Percentiles rank a stretch among this genome's conserved stretches.
Evolutionary conservation across 2,113 vertebrate species (phyloP).

Genomic region (Podarcis cretensis): DNA sequence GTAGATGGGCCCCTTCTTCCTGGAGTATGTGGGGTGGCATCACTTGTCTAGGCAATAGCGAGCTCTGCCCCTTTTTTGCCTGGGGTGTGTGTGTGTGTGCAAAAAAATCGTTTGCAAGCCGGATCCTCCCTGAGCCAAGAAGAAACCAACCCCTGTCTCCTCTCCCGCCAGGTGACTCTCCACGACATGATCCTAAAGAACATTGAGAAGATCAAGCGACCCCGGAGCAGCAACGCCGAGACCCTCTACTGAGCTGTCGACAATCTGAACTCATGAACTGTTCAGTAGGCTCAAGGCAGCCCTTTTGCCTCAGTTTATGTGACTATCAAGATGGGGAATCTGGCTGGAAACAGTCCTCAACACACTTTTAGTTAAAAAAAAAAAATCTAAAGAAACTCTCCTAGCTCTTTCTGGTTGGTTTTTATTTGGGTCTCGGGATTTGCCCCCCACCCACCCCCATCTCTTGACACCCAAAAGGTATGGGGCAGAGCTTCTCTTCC

Average conservation of each 20-base stretch:
- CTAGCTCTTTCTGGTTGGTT: conserved; percentile 81
- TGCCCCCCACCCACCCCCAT: conserved; percentile 55
- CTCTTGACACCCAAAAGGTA: conserved; percentile 14
- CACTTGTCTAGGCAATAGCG: background rate
- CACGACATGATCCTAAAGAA: conserved; percentile 99
- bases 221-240: conserved; percentile 97
- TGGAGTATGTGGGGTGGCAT: background rate
- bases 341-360: conserved; percentile 80
- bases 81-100: background rate
- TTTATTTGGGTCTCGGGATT: conserved; percentile 75
- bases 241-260: conserved; percentile 90
- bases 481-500: conserved; percentile 41
- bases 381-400: conserved; percentile 78
- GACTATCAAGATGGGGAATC: conserved; percentile 82
- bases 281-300: conserved; percentile 82
- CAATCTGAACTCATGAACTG: conserved; percentile 79
- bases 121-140: background rate
- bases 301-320: conserved; percentile 82
- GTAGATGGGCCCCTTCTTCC: background rate
- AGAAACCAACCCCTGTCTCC: background rate
- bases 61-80: too few species aligned
- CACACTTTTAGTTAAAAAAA: conserved; percentile 76
- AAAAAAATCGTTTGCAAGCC: background rate
- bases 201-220: conserved; percentile 99
- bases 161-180: conserved; percentile 88